Evolutionary conservation across 2,888 invertebrate species (phyloP), one percentile per base, ranked within the genome.

Genomic region (Gonocerus acuteangulatus): DNA sequence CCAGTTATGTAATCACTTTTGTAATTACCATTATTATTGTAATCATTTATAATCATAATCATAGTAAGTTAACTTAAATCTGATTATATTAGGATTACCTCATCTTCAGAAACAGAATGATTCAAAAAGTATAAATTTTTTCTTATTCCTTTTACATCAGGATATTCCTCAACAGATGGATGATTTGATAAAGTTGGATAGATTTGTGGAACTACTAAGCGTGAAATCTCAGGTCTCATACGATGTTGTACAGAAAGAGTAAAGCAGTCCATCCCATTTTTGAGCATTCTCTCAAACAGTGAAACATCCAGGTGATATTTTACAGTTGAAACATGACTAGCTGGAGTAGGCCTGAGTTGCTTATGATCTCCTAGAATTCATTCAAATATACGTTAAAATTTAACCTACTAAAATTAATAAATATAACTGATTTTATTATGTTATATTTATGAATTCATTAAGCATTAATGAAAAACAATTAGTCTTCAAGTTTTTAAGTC

Each of bases 81-180:
- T n/a, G n/a, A n/a, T 27, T 6, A 6, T 27, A 9, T 27, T 27
- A 27, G 27, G 9, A 27, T 60, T 56, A 64, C 64, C 45, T 57
- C 23, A 45, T 60, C 47, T 39, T 64, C 64, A 15, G 57, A 39
- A 27, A 57, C 18, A 1, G 75, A 71, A 71, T 89, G 89, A 44
- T 76, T 76, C 21, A 83, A 75, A 72, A 92, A 90, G 73, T 78
- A 89, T 58, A 92, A 66, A 71, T 82, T 82, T 21, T 79, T 75
- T 1, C 68, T 72, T 70, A 88, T 75, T 1, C 87, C 87, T 1
- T 71, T 72, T 0, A 90, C 77, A 48, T 76, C 67, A 0, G 79
- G 78, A 71, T 84, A 85, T 1, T 70, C 52, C 0, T 70, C 60
- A 2, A 88, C 87, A 0, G 75, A 78, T 0, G 75, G 72, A 68